Base-by-base conservation (phyloP, 2,888 invertebrate genomes). In the Taphrorychus bicolor region DNA sequence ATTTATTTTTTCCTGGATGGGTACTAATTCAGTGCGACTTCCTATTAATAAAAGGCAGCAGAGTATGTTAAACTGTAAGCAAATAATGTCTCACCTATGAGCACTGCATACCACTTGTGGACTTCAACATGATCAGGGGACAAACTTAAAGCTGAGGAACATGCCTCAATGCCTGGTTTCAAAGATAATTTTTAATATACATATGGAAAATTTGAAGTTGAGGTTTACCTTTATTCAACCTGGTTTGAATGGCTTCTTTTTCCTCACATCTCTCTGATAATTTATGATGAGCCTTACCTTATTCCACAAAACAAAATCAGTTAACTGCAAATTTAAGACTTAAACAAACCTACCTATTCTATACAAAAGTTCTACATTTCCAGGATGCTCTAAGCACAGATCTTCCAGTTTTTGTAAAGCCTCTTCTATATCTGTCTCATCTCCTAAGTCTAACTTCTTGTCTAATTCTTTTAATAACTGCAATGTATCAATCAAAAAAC, bases 31-130 rank as follows among this genome's bases (percentile, higher is more conserved):
- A 23, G 86, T 85, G 57, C 87, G 81, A 19, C 66, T 64, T 41
- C 69, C 68, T 64, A 23, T 14, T n/a, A 17, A 21, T 51, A 21
- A 51, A 48, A n/a, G 18, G 7, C 19, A 32, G 1, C 1, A 53
- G 23, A 59, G 22, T 45, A 17, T 48, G 24, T 51, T 19, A 51
- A 23, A 19, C 45, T n/a, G 2, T 17, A 32, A 32, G 32, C 11
- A 16, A 45, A 14, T n/a, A 21, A n/a, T 1, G 5, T 5, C 23
- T 64, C 56, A 65, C 75, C 75, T 53, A 90, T 76, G 11, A 90
- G 84, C 53, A 91, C 87, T 1, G 91, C 91, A 79, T 84, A 88
- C 91, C 91, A 92, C 80, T 91, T 92, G 79, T 91, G 90, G 14
- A 87, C 85, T 74, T 89, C 86, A 0, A 86, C 82, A 74, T 85